Evolutionary conservation across 2,797 vertebrate species (phyloP).

Genomic region (Poecile montanus): DNA sequence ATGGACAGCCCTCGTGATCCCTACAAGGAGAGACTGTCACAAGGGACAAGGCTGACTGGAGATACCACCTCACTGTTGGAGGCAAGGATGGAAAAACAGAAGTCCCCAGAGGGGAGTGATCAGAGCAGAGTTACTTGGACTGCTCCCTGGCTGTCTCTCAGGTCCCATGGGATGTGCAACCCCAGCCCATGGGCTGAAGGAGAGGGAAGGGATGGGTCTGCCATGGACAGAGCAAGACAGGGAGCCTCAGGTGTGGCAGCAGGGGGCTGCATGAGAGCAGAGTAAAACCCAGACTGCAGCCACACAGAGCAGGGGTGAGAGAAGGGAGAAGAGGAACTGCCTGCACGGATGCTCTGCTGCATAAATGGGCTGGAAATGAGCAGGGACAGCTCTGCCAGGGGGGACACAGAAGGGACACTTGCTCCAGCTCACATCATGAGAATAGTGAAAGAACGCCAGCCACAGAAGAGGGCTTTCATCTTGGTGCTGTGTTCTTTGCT

Average conservation of each 20-base stretch:
- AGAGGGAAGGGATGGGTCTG: background rate
- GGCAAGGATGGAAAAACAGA: background rate
- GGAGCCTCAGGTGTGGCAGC: background rate
- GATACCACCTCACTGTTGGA: background rate
- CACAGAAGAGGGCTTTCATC: background rate
- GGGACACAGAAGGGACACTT: background rate
- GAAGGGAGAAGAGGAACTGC: background rate
- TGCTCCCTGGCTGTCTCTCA: background rate
- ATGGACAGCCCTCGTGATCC: background rate
- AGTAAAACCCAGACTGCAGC: background rate
- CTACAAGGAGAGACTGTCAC: background rate
- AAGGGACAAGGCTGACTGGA: background rate
- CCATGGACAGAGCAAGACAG: background rate
- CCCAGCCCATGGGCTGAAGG: rapidly evolving
- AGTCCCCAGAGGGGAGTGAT: background rate
- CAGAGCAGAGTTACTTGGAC: background rate
- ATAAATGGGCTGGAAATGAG: background rate
- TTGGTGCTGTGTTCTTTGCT: background rate
- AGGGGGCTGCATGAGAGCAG: background rate
- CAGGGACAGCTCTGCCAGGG: background rate
- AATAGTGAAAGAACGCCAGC: background rate
- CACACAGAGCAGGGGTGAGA: background rate
- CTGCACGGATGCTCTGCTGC: background rate
- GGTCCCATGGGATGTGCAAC: rapidly evolving
- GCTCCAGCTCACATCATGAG: background rate